These are phyloP conservation scores for Microcebus lehilahytsara DNA, from an alignment of 2,113 vertebrate species.

Conservation along the genomic window DNA sequence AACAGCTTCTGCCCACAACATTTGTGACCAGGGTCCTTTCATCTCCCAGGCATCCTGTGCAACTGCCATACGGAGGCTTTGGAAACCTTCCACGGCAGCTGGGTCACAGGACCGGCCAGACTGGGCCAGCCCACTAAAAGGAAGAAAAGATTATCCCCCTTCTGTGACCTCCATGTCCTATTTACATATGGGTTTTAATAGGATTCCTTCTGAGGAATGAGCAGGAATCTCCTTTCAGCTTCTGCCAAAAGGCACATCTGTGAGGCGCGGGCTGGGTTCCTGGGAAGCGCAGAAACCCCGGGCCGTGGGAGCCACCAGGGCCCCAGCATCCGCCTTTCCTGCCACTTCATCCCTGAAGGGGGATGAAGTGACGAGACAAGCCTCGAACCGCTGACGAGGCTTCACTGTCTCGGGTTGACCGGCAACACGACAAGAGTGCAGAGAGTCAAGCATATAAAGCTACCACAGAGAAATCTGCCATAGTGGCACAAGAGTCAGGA, in stretches of 20 bases:
- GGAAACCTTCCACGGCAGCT: neutral
- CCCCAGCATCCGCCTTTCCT: neutral
- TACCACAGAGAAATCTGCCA: rapidly evolving
- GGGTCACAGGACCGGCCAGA: neutral
- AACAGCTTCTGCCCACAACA: slow-evolving; percentile 24
- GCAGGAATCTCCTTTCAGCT: neutral
- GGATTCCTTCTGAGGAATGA: neutral
- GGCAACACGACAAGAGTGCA: neutral
- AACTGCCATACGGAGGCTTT: neutral
- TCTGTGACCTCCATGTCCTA: neutral
- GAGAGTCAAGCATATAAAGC: rapidly evolving
- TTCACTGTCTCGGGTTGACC: neutral
- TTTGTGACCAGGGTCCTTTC: slow-evolving; percentile 45
- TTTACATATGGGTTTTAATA: neutral
- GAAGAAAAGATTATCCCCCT: neutral
- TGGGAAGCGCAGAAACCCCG: neutral
- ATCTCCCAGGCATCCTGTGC: slow-evolving; percentile 44
- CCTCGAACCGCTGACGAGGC: neutral
- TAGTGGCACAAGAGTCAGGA: neutral
- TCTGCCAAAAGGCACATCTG: neutral
- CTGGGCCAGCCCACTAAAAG: neutral
- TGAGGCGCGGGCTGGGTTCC: neutral
- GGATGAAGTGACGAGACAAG: too few species aligned
- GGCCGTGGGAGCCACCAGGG: neutral
- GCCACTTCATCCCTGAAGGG: neutral